Conservation (phyloP, 2,888 invertebrate genomes). For the Crocallis elinguaria region DNA sequence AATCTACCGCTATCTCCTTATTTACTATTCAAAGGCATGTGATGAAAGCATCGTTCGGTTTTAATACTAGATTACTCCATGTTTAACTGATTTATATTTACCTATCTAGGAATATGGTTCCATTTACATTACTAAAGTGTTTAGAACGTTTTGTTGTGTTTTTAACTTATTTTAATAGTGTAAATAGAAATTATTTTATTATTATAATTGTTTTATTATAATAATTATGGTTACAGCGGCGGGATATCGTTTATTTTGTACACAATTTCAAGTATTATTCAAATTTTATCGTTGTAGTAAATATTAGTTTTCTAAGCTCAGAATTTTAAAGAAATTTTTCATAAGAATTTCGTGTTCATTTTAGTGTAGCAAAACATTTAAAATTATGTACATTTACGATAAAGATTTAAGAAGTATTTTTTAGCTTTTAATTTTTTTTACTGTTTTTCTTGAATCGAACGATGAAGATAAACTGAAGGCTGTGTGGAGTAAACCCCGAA, state of each 20-base stretch:
- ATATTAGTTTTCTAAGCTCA: constrained; percentile 12
- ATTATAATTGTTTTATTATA: constrained; percentile 19
- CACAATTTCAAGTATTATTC: constrained; percentile 1
- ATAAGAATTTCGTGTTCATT: neutral
- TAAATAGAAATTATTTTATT: constrained; percentile 16
- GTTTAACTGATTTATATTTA: constrained; percentile 8
- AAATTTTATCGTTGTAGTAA: constrained; percentile 6
- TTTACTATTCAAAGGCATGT: constrained; percentile 58
- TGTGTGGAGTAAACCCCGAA: neutral
- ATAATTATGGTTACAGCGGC: constrained; percentile 22
- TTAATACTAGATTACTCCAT: constrained; percentile 24
- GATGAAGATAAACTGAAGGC: neutral
- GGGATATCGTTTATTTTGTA: constrained; percentile 25
- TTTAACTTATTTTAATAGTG: constrained; percentile 7
- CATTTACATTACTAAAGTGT: neutral
- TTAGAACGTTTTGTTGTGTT: neutral
- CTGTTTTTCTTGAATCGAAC: neutral
- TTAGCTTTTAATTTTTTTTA: neutral
- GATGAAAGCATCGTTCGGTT: constrained; percentile 49
- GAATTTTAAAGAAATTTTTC: constrained; percentile 1
- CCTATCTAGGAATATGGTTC: constrained; percentile 1
- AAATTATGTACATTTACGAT: neutral
- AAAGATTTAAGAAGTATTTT: neutral
- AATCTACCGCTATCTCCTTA: constrained; percentile 11
- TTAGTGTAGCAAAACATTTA: neutral